Conservation (phyloP, 2,888 invertebrate genomes). For the Drepanosiphum platanoidis region DNA sequence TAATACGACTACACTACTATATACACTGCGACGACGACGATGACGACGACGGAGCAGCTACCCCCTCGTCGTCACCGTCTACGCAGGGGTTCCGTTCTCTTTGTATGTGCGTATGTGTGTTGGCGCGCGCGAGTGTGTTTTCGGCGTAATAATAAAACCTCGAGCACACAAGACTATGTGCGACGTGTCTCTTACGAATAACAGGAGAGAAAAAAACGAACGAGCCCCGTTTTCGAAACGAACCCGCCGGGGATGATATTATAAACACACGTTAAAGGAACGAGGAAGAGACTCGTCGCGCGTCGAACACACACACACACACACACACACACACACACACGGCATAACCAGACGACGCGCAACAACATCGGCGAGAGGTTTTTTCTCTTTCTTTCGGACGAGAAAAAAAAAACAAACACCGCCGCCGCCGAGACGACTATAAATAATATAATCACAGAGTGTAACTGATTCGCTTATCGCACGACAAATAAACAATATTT, state of each 20-base stretch:
- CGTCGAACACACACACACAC: neutral
- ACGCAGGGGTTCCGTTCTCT: conserved; percentile 28
- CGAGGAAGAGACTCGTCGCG: neutral
- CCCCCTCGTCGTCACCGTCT: neutral
- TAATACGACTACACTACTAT: conserved; percentile 46
- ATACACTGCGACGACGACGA: conserved; percentile 33
- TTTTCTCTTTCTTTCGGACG: neutral
- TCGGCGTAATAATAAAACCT: neutral
- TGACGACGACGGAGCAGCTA: conserved; percentile 13
- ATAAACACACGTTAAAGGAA: neutral
- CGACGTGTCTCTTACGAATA: neutral
- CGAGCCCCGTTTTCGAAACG: too few species aligned
- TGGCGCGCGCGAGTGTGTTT: neutral
- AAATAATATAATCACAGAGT: neutral
- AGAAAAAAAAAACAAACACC: neutral
- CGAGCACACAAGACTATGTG: neutral
- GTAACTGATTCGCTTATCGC: neutral
- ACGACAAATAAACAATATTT: neutral
- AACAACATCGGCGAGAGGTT: too few species aligned
- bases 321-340: too few species aligned
- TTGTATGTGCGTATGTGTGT: neutral
- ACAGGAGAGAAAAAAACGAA: neutral
- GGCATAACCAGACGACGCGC: too few species aligned
- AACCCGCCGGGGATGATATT: too few species aligned
- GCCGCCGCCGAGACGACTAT: neutral